Evolutionary conservation across 2,113 vertebrate genomes (phyloP).

Genomic region (Grantiella picta): DNA sequence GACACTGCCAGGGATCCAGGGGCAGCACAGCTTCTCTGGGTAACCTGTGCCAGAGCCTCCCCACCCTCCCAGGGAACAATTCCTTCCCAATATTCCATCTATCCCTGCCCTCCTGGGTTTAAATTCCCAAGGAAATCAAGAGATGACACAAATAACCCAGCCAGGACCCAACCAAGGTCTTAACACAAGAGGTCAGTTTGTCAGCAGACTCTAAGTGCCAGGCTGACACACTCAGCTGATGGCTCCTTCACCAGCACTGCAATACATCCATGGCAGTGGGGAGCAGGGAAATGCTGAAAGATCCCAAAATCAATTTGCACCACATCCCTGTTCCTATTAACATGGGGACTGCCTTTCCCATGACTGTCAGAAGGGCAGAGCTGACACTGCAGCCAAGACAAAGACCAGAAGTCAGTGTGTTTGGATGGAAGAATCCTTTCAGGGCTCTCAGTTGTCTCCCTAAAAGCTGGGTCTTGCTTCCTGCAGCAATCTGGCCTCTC

Average conservation of each 20-base stretch:
- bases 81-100: neutral
- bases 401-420: neutral
- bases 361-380: neutral
- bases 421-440: neutral
- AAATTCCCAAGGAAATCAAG: neutral
- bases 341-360: accelerated
- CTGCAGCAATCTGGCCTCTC: neutral
- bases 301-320: neutral
- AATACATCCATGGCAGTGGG: accelerated
- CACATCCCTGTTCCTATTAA: neutral
- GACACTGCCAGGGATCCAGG: neutral
- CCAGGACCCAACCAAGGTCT: neutral
- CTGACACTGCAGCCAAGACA: neutral
- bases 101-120: neutral
- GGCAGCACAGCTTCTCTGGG: neutral
- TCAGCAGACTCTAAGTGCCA: neutral
- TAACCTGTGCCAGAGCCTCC: neutral
- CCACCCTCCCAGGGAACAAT: neutral
- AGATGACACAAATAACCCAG: neutral
- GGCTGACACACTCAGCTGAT: neutral
- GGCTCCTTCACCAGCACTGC: neutral
- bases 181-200: neutral
- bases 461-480: neutral
- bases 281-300: neutral
- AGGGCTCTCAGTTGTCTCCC: neutral